Percentiles rank a stretch among this genome's conserved stretches.
Conservation (phyloP, 2,113 vertebrate genomes). For the Petroica traversi region DNA sequence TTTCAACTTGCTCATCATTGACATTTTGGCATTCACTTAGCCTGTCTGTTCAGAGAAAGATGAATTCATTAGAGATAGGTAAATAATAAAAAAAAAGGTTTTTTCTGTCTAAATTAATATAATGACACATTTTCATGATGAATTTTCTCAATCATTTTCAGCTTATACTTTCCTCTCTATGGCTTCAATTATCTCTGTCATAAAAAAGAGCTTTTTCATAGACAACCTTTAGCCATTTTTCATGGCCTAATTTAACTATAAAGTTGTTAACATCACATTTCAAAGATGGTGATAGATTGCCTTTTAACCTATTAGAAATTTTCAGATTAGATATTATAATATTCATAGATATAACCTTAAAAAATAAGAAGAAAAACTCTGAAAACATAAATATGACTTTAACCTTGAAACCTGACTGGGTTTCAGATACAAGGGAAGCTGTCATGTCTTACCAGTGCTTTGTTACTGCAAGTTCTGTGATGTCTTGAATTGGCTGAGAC, state of each 20-base stretch:
- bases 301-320: constrained; percentile 65
- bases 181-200: constrained; percentile 78
- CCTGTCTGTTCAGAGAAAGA: constrained; percentile 35
- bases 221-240: constrained; percentile 74
- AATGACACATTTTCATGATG: constrained; percentile 67
- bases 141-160: constrained; percentile 76
- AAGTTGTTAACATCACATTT: constrained; percentile 71
- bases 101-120: constrained; percentile 74
- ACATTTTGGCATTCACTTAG: constrained; percentile 43
- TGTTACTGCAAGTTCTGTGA: background rate
- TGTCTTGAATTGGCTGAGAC: background rate
- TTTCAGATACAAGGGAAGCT: constrained; percentile 14
- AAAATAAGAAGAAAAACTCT: constrained; percentile 41
- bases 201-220: constrained; percentile 73
- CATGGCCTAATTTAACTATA: constrained; percentile 72
- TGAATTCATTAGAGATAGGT: constrained; percentile 67
- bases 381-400: constrained; percentile 65
- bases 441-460: background rate
- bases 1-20: constrained; percentile 62
- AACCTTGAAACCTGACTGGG: constrained; percentile 70
- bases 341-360: constrained; percentile 66
- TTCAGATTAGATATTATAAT: constrained; percentile 66
- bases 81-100: constrained; percentile 71
- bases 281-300: constrained; percentile 69
- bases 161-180: constrained; percentile 72